Evolutionary conservation across 2,113 vertebrate genomes (phyloP), one percentile per base, ranked within the genome.

Genomic region (Shinisaurus crocodilurus): DNA sequence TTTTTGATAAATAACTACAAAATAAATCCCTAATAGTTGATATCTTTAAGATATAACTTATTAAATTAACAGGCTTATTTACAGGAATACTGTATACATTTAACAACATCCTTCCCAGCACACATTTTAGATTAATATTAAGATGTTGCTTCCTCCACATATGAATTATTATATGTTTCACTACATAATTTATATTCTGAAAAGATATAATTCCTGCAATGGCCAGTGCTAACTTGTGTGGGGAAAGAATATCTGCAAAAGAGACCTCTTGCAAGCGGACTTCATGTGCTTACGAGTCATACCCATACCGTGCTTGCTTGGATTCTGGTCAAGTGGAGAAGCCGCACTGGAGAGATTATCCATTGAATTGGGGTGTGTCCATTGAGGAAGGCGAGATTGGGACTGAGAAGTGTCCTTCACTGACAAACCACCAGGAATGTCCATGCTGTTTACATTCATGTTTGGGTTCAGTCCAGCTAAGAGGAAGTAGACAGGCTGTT

Each of bases 371-470:
- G 98, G 98, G 97, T 99, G 99, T 93, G 99, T 99, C 99, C 99
- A 99, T 96, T 99, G 99, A 93, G 99, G 99, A 96, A 99, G 98
- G 95, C 99, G 98, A 87, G 99, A 99, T 95, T 99, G 99, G 95
- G 99, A 98, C 97, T 98, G 99, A 93, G 98, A 98, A 81, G 98
- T 97, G 95, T 99, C 99, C 98, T 99, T 99, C 97, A 99, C 97
- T 92, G 98, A 98, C 96, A 99, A 95, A 94, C 98, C 98, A 90
- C 98, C 97, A 93, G 96, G 93, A 96, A 99, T 97, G 96, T 99
- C 99, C 98, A 99, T 98, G 97, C 98, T 98, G 97, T 97, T 98
- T 98, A 99, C 99, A 98, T 98, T 99, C 98, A 99, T 98, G 98
- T 98, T 98, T 93, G 98, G 97, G 97, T 98, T 99, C 96, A 99